Base-by-base conservation (phyloP, 1,140 invertebrate species). In the Argopecten irradians region DNA sequence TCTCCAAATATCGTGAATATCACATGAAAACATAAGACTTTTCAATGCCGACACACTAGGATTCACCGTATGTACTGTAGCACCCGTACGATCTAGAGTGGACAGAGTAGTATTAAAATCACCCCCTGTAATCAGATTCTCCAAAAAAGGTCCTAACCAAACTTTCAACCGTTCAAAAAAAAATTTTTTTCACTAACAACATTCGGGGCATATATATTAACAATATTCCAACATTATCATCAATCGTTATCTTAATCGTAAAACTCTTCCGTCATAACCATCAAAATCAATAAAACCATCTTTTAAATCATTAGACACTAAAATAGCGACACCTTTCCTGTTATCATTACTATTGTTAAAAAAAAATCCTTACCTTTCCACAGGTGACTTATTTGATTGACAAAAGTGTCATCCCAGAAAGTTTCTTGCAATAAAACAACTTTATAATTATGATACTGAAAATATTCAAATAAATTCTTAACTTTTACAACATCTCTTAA, bases 261-360 rank as follows among this genome's bases (percentile, higher is more conserved):
- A 36, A 85, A 36, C 34, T 85, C 84, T 85, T 22, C 84, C 84
- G 8, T 36, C 84, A 85, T 35, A 85, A 35, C 34, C 34, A 11
- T 85, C 36, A 28, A 36, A 34, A 3, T 85, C 22, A 22, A 28
- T 85, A 5, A 85, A 11, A 85, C 16, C 19, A 36, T 39, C n/a
- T 85, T 36, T 85, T 11, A 11, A 34, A 36, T 36, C 16, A 85
- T 85, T 36, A 16, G 33, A 85, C 9, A 85, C 34, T 36, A 85
- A 36, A 36, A 85, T 36, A 35, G 84, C 84, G n/a, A 85, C 84
- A 8, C 84, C 84, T 36, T 85, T 85, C 19, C 84, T 85, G 34
- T 85, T 19, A 22, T 34, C 34, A 28, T 35, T 39, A 85, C 36
- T 34, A 36, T 85, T 85, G n/a, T 39, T 22, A 85, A 16, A 35